phyloP scores from a whole-genome alignment of 1,140 invertebrate species.

The Leptopilina boulardi region DNA sequence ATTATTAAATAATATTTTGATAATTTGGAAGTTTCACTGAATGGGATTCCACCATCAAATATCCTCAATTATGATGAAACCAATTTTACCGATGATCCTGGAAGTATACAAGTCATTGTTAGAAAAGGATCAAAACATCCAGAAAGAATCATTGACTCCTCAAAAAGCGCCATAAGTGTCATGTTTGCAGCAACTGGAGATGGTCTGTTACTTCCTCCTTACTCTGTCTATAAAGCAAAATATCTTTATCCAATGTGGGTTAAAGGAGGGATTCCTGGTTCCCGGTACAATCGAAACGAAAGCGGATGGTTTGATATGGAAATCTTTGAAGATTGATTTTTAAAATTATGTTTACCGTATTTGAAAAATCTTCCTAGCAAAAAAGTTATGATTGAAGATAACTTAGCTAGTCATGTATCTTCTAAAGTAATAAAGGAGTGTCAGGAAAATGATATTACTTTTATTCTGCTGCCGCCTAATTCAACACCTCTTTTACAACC shows the following conservation, averaged over 20 bases:
- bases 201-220: background rate
- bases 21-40: too few relatives aligned
- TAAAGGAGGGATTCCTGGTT: background rate
- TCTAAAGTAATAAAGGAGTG: background rate
- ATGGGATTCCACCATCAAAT: too few relatives aligned
- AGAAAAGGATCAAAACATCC: too few relatives aligned
- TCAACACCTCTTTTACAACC: slow-evolving; percentile 1
- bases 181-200: slow-evolving; percentile 1
- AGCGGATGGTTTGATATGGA: slow-evolving; percentile 21
- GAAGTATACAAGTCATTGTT: too few relatives aligned
- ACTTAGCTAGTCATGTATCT: background rate
- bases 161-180: background rate
- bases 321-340: slow-evolving; percentile 14
- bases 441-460: background rate
- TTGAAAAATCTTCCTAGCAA: background rate
- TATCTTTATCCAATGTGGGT: background rate
- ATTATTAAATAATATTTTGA: too few relatives aligned
- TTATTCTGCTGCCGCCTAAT: background rate
- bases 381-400: background rate
- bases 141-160: background rate
- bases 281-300: background rate
- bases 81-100: too few relatives aligned
- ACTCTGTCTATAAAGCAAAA: background rate
- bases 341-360: background rate
- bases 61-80: too few relatives aligned